Conservation (phyloP, 2,888 invertebrate genomes). For the Gastrophysa polygoni region DNA sequence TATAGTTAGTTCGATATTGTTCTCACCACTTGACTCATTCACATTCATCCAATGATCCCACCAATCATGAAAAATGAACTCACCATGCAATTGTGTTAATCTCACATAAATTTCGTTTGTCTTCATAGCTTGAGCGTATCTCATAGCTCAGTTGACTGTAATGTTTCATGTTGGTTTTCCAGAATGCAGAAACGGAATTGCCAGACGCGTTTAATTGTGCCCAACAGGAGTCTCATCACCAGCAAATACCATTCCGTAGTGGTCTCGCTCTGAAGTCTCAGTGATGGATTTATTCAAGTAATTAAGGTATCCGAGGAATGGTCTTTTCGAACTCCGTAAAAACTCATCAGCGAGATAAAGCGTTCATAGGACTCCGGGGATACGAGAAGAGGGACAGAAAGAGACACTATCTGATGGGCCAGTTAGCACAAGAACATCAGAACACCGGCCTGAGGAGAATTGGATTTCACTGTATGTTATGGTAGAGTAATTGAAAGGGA, state of each 20-base stretch:
- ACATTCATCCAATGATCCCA: no score
- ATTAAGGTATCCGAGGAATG: slow-evolving; percentile 11
- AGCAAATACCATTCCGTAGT: slow-evolving; percentile 13
- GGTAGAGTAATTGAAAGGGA: slow-evolving; percentile 12
- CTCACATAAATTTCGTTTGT: no score
- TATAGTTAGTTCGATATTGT: no score
- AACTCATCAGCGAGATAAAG: slow-evolving; percentile 18
- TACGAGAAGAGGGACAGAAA: background rate
- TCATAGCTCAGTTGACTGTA: no score
- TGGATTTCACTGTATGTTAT: slow-evolving; percentile 6
- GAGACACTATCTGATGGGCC: slow-evolving; percentile 6
- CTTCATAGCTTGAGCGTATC: no score
- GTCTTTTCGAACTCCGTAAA: slow-evolving; percentile 13
- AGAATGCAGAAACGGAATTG: background rate
- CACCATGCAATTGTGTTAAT: no score
- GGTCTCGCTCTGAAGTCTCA: background rate
- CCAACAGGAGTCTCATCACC: background rate
- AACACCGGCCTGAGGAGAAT: slow-evolving; percentile 6
- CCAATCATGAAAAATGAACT: no score
- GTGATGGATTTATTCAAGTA: slow-evolving; percentile 9
- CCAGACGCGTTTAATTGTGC: background rate
- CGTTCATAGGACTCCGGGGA: slow-evolving; percentile 11
- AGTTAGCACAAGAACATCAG: slow-evolving; percentile 13
- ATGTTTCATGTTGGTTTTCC: no score
- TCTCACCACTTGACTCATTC: no score